A percentile compares a stretch with the other conserved stretches of the same genome.
Conservation (phyloP, 2,888 invertebrate genomes). For the Frankliniella fusca region DNA sequence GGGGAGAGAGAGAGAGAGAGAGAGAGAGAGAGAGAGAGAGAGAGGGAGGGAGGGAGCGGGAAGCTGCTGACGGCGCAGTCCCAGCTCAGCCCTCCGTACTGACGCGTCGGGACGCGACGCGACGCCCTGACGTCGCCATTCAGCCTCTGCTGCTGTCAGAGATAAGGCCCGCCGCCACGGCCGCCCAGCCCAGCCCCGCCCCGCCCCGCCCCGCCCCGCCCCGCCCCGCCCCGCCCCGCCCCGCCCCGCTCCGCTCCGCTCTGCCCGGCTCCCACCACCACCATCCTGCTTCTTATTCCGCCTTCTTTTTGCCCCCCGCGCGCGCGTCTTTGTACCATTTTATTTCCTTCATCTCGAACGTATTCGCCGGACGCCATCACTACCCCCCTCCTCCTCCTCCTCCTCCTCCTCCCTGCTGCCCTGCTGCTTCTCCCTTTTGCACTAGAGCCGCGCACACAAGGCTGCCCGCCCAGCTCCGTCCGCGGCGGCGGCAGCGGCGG, state of each 20-base stretch:
- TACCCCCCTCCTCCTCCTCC: background rate
- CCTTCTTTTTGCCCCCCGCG: background rate
- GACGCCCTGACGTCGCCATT: slow-evolving; percentile 18
- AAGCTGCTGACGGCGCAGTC: background rate
- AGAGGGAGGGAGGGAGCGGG: background rate
- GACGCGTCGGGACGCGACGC: background rate
- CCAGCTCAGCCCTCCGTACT: background rate
- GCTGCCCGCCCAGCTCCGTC: background rate
- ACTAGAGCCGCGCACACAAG: background rate
- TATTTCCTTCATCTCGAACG: slow-evolving; percentile 3
- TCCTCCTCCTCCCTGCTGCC: background rate
- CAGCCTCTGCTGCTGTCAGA: slow-evolving; percentile 15
- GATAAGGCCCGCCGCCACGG: background rate
- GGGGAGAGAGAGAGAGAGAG: background rate
- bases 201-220: too few relatives aligned
- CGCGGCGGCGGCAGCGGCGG: background rate
- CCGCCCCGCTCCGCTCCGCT: background rate
- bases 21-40: too few relatives aligned
- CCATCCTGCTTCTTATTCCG: slow-evolving; percentile 10
- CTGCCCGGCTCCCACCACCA: background rate
- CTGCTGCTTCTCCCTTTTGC: background rate
- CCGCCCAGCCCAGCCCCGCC: too few relatives aligned
- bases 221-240: too few relatives aligned
- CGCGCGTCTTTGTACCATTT: slow-evolving; percentile 8
- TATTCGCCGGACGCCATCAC: background rate